A percentile compares a stretch with the other conserved stretches of the same genome.
Evolutionary conservation across 2,888 invertebrate species (phyloP).

Genomic region (Antheraea assamensis): DNA sequence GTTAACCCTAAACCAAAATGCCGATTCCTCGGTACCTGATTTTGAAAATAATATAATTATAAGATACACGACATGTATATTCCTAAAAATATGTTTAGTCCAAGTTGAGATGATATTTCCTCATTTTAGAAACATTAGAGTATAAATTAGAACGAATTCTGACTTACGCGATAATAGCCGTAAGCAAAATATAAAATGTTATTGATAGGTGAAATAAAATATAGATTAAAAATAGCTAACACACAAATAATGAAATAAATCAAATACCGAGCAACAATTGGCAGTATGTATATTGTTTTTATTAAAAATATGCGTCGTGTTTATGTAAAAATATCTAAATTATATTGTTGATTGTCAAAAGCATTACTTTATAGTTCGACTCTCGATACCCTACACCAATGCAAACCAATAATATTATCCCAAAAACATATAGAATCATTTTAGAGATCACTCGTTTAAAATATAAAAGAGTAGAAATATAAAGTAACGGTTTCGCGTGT

Average conservation of each 20-base stretch:
- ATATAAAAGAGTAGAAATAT: not conserved
- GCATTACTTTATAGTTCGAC: not conserved
- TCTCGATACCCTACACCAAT: not conserved
- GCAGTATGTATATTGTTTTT: constrained; percentile 1
- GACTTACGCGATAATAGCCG: not conserved
- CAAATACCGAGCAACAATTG: constrained; percentile 16
- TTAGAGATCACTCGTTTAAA: not conserved
- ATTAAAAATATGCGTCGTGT: constrained; percentile 7
- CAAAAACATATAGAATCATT: constrained; percentile 9
- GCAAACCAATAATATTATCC: not conserved
- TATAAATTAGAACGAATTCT: not conserved
- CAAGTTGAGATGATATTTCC: too few species aligned
- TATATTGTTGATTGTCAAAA: not conserved
- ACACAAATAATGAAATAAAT: not conserved
- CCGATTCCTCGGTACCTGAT: constrained; percentile 12
- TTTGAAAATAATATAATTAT: not conserved
- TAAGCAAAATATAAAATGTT: not conserved
- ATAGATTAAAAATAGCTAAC: too few species aligned
- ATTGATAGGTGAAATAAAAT: too few species aligned
- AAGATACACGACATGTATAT: not conserved
- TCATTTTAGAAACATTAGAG: not conserved
- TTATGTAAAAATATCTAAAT: not conserved
- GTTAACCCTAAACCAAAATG: not conserved
- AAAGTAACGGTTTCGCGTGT: not conserved
- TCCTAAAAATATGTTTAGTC: not conserved